A percentile compares a stretch with the other conserved stretches of the same genome.
Conservation (phyloP, 2,888 invertebrate species). For the Thumatha senex region DNA sequence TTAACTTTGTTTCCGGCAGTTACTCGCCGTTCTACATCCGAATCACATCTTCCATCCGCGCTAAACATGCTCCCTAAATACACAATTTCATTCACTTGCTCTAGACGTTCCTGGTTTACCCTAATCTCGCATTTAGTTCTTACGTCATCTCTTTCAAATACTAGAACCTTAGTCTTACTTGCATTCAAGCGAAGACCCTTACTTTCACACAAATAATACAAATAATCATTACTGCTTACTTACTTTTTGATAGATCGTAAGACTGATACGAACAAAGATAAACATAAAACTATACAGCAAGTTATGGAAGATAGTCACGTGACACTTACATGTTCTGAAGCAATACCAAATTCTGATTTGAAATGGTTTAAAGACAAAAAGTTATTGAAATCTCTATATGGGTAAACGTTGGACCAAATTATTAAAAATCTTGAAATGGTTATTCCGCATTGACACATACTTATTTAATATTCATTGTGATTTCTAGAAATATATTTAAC, state of each 20-base stretch:
- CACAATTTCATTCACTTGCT: too few relatives aligned
- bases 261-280: slow-evolving; percentile 8
- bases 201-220: too few relatives aligned
- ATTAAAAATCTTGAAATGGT: not conserved
- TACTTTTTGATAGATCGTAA: slow-evolving; percentile 15
- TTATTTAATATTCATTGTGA: not conserved
- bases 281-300: slow-evolving; percentile 47
- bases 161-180: too few relatives aligned
- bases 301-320: slow-evolving; percentile 81
- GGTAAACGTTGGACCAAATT: slow-evolving; percentile 21
- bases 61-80: too few relatives aligned
- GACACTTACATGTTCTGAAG: slow-evolving; percentile 82
- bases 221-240: too few relatives aligned
- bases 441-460: not conserved
- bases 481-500: slow-evolving; percentile 30
- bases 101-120: too few relatives aligned
- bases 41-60: too few relatives aligned
- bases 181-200: too few relatives aligned
- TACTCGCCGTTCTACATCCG: too few relatives aligned
- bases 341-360: slow-evolving; percentile 71
- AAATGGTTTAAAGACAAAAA: slow-evolving; percentile 82
- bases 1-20: too few relatives aligned
- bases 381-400: slow-evolving; percentile 58
- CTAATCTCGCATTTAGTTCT: too few relatives aligned
- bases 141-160: too few relatives aligned